Conservation (phyloP, 35 echinoderm and acorn worm species). For the Chiridota heheva region DNA sequence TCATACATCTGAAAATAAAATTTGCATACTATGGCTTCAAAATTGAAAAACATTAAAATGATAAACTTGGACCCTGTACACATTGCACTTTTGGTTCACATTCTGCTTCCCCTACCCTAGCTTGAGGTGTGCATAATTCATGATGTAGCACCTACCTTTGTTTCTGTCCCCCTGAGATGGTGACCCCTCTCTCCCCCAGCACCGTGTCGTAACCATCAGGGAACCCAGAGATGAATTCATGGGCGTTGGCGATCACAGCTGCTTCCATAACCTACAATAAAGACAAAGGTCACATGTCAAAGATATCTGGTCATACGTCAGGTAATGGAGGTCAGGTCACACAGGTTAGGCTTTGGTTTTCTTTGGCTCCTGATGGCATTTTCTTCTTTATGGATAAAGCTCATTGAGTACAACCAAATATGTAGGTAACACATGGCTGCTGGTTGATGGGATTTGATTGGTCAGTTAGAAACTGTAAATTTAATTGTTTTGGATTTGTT, state of each 20-base stretch:
- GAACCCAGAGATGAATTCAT: constrained; percentile 87
- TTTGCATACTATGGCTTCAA: neutral
- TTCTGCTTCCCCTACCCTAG: no score
- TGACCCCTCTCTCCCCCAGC: constrained; percentile 84
- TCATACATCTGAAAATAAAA: no score
- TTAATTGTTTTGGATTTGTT: no score
- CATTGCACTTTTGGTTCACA: no score
- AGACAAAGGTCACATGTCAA: neutral
- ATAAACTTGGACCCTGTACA: no score
- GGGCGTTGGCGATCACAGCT: constrained; percentile 72
- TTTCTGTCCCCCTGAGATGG: constrained; percentile 95
- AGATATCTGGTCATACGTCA: neutral
- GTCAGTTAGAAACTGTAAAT: no score
- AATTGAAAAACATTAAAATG: no score
- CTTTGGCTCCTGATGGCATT: neutral
- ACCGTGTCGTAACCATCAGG: constrained; percentile 89
- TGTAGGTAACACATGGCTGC: no score
- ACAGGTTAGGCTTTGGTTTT: neutral
- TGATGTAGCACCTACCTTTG: constrained; percentile 89
- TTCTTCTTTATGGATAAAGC: no score
- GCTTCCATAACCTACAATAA: constrained; percentile 77
- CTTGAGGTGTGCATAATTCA: no score
- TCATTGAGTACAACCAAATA: no score
- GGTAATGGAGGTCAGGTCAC: neutral
- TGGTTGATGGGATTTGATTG: no score